Base-by-base conservation (phyloP, 1,140 invertebrate genomes). In the Polypedilum pembai region DNA sequence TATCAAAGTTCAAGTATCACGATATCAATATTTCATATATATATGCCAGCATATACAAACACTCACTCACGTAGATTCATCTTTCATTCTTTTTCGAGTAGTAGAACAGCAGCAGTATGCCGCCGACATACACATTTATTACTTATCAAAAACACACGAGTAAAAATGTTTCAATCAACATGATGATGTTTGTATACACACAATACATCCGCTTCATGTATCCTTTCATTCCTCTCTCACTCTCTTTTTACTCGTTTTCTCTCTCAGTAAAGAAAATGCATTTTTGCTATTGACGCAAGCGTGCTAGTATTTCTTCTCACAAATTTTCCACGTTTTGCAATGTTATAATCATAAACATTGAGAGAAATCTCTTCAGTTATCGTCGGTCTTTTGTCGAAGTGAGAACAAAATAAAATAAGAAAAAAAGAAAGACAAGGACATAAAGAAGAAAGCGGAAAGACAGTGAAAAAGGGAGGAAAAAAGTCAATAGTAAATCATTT, bases 311-410 rank as follows among this genome's bases (percentile, higher is more conserved):
- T n/a, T 56, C 12, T 56, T 56, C 45, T 56, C 45, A 4, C 45
- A 15, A 8, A 12, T 56, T 33, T 15, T 15, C 45, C n/a, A 56
- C 24, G 24, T 33, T 33, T 33, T 56, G 45, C 45, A 56, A 33
- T 33, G 24, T 56, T 56, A 56, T 56, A 56, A n/a, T 56, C 45
- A 56, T 56, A 56, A 56, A 56, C 45, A 56, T 56, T 56, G 45
- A 56, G 45, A 56, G 45, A 15, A 56, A 56, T 56, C 45, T 56
- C 45, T 56, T 56, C 45, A 56, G 45, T 56, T 56, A n/a, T n/a
- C 45, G n/a, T 56, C 45, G 45, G 45, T 56, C 45, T 56, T 56
- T 56, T 56, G 45, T 4, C 12, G 45, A 56, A 56, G 45, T 56
- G 8, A 56, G 45, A n/a, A 33, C 24, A 33, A 33, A 33, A 33